A percentile compares a stretch with the other conserved stretches of the same genome.
Conservation (phyloP, 2,797 vertebrate species). For the Crocodylus rhombifer region DNA sequence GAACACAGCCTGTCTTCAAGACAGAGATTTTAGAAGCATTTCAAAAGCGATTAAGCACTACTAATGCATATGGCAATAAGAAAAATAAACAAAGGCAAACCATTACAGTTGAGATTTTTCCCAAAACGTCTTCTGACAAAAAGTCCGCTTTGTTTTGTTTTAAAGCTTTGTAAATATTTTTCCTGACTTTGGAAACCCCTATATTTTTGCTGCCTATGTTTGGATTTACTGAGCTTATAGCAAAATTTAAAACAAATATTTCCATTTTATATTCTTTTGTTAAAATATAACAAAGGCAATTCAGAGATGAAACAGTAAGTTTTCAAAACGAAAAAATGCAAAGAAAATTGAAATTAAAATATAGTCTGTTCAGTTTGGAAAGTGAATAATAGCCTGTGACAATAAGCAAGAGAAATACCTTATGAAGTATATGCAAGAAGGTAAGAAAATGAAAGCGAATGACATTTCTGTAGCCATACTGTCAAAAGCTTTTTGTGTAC, state of each 20-base stretch:
- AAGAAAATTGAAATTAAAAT: neutral
- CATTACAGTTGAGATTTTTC: neutral
- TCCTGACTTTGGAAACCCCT: neutral
- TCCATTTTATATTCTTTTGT: neutral
- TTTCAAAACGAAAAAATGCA: neutral
- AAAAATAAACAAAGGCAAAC: neutral
- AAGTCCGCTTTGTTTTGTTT: neutral
- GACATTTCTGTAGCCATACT: neutral
- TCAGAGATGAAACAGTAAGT: no score
- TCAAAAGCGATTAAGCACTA: neutral
- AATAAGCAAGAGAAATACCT: neutral
- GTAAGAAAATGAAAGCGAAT: neutral
- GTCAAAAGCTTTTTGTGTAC: neutral
- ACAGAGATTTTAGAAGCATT: neutral
- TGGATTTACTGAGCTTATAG: neutral
- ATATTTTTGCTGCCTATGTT: no score
- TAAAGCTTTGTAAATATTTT: neutral
- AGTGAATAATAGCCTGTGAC: neutral
- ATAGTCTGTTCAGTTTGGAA: neutral
- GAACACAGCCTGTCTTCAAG: neutral
- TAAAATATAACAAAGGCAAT: no score
- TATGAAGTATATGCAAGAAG: neutral
- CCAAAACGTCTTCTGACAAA: constrained; percentile 2
- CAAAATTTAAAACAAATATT: neutral
- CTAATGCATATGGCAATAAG: neutral